phyloP scores from a whole-genome alignment of 1,140 invertebrate species.

The Nixonia krombeini region DNA sequence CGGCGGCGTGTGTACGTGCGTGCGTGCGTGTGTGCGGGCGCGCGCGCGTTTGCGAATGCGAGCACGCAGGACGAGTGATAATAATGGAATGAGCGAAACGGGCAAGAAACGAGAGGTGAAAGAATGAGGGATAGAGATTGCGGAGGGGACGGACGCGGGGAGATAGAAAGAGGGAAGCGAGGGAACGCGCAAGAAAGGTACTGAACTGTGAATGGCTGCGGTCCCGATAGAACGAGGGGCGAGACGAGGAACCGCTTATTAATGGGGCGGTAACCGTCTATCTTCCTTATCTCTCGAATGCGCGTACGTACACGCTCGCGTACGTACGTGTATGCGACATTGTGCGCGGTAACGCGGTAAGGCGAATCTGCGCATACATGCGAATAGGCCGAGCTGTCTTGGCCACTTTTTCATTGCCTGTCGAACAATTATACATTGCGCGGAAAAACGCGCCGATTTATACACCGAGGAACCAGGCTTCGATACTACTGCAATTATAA shows the following conservation, averaged over 20 bases:
- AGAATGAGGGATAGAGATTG: constrained; percentile 3
- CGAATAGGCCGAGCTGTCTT: no score
- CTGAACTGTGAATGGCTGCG: constrained; percentile 63
- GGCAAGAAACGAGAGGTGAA: constrained; percentile 22
- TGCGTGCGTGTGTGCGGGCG: no score
- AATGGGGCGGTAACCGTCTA: constrained; percentile 66
- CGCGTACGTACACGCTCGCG: constrained; percentile 42
- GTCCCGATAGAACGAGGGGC: constrained; percentile 56
- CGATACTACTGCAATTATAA: no score
- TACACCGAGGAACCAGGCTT: no score
- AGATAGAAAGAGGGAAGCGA: constrained; percentile 22
- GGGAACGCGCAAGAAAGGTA: constrained; percentile 48
- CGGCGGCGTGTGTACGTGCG: not conserved
- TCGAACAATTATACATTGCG: no score
- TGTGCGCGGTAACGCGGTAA: no score
- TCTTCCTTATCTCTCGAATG: constrained; percentile 47
- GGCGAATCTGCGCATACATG: no score
- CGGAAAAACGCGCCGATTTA: no score
- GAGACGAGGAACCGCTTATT: constrained; percentile 63
- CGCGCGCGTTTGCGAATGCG: not conserved
- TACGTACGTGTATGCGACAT: constrained; percentile 1
- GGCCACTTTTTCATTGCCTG: no score
- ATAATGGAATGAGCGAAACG: constrained; percentile 24
- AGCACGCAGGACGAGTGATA: constrained; percentile 15
- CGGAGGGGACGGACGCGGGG: constrained; percentile 6